Evolutionary conservation across 1,140 invertebrate genomes (phyloP).

Genomic region (Leucophenga varia): DNA sequence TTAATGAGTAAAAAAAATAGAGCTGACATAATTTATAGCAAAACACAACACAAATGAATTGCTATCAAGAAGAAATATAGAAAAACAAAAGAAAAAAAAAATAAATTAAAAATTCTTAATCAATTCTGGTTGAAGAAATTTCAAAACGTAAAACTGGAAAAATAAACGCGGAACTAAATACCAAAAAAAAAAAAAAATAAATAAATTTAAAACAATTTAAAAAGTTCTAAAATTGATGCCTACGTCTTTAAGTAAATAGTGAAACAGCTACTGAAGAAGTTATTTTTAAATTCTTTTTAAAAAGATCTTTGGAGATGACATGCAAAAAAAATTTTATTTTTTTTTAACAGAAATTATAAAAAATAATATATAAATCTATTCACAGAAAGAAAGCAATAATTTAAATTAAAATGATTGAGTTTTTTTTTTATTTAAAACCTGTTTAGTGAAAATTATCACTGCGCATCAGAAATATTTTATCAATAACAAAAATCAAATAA

Average conservation of each 20-base stretch:
- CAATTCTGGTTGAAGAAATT: constrained; percentile 2
- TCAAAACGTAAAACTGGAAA: constrained; percentile 18
- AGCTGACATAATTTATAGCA: constrained; percentile 39
- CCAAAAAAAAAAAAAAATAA: constrained; percentile 17
- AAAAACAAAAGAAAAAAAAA: no score
- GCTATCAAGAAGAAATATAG: constrained; percentile 1
- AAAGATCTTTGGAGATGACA: neutral
- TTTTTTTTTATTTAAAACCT: constrained; percentile 13
- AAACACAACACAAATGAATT: constrained; percentile 17
- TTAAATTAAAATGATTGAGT: constrained; percentile 2
- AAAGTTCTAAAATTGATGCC: no score
- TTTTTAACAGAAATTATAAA: no score
- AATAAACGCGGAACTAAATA: constrained; percentile 40
- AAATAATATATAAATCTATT: constrained; percentile 18
- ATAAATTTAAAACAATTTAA: no score
- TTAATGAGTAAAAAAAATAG: constrained; percentile 15
- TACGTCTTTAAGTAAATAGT: no score
- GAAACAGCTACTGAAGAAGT: no score
- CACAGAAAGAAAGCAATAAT: constrained; percentile 6
- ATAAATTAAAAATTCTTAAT: constrained; percentile 1
- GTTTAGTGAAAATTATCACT: constrained; percentile 28
- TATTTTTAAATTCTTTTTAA: no score
- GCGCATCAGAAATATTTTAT: constrained; percentile 20
- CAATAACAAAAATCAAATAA: constrained; percentile 18
- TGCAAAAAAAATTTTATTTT: no score